Conservation (phyloP, 2,888 invertebrate species). For the Cartodere bifasciata region DNA sequence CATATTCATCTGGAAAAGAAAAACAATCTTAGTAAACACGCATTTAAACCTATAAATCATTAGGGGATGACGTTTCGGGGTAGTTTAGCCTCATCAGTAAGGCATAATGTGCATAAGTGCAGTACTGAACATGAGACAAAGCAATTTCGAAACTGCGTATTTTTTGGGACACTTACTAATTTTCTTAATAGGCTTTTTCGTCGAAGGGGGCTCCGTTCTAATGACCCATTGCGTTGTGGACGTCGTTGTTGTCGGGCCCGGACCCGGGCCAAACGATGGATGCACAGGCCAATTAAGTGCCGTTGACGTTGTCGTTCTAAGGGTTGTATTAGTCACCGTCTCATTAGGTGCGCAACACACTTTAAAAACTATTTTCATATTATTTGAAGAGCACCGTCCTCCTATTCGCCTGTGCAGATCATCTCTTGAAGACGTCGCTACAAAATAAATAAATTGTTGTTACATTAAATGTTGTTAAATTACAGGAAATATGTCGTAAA, state of each 20-base stretch:
- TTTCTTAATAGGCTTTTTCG: slow-evolving; percentile 51
- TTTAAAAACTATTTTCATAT: slow-evolving; percentile 90
- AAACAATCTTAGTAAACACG: too few relatives aligned
- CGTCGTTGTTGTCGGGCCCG: slow-evolving; percentile 42
- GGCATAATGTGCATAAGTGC: too few relatives aligned
- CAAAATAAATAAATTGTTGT: too few relatives aligned
- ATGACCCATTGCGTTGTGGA: slow-evolving; percentile 30
- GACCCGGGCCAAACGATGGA: too few relatives aligned
- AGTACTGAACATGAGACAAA: too few relatives aligned
- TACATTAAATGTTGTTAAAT: too few relatives aligned
- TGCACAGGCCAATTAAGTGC: slow-evolving; percentile 36
- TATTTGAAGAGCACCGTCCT: slow-evolving; percentile 75
- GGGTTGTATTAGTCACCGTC: slow-evolving; percentile 32
- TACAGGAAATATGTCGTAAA: too few relatives aligned
- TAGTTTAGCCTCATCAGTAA: too few relatives aligned
- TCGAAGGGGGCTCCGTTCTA: slow-evolving; percentile 27
- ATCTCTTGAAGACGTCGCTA: slow-evolving; percentile 81
- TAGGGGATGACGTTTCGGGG: too few relatives aligned
- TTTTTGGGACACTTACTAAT: slow-evolving; percentile 33
- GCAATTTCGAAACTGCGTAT: too few relatives aligned
- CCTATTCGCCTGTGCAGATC: slow-evolving; percentile 81
- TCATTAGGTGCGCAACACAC: slow-evolving; percentile 79
- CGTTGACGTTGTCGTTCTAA: slow-evolving; percentile 30
- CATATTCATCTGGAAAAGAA: slow-evolving; percentile 58
- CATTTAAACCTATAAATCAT: too few relatives aligned